Evolutionary conservation across 2,888 invertebrate species (phyloP), one percentile per base, ranked within the genome.

Genomic region (Steinernema scapterisci): DNA sequence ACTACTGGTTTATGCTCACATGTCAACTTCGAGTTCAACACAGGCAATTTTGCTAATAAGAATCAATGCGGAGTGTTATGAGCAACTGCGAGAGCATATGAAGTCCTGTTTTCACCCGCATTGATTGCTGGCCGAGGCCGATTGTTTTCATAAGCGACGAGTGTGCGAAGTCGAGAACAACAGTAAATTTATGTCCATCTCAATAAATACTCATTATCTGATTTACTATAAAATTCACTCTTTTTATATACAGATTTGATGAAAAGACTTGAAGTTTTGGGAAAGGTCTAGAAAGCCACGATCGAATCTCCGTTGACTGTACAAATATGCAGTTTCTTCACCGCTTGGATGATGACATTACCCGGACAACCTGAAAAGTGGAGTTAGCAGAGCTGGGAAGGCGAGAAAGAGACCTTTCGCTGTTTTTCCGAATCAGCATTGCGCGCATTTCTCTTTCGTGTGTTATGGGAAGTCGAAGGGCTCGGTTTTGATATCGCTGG

Each of bases 201-300:
- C 16, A 63, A 63, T 63, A 63, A 63, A 63, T 63, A 27, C 21
- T 23, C 21, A 52, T 19, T 23, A 6, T 21, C 3, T 38, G 38
- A 38, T 38, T 38, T 38, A 38, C 38, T 38, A 38, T 38, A 38
- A 38, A 48, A 48, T 48, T n/a, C 19, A 48, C 27, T 31, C 9
- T 63, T n/a, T 31, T 16, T 63, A 63, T 63, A 27, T 63, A 63
- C 63, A 63, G 3, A 19, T 63, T 27, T 63, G 63, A 31, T 63
- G 63, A 63, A 63, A 63, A 63, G 63, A 63, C 63, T 63, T 63
- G 63, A 63, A 63, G 9, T 21, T 27, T 51, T n/a, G n/a, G n/a
- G n/a, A 9, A 38, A 38, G 9, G 38, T 63, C n/a, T 63, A 27
- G 63, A 63, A 63, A 63, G 63, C 63, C 63, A 63, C 63, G 16